Percentiles rank a stretch among this genome's conserved stretches.
These are phyloP conservation scores for Tillus elongatus DNA, from an alignment of 2,888 invertebrate genomes.

Conservation along the genomic window DNA sequence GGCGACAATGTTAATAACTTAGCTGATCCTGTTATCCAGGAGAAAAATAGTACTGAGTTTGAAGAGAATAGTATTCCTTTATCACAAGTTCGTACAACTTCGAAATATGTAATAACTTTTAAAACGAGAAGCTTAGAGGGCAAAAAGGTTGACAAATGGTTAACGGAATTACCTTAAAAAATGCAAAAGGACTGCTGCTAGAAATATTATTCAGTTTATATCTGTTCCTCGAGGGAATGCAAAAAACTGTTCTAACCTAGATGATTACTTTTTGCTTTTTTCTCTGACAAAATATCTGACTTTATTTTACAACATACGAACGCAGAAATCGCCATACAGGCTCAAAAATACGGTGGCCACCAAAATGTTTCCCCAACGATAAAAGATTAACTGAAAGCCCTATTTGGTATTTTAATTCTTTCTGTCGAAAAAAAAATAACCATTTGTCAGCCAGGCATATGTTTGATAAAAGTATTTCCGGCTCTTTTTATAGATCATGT, in stretches of 20 bases:
- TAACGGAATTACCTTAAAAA: slow-evolving; percentile 8
- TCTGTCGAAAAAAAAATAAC: slow-evolving; percentile 14
- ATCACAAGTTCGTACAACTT: slow-evolving; percentile 5
- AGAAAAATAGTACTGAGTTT: neutral
- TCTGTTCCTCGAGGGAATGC: slow-evolving; percentile 15
- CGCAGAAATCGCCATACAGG: slow-evolving; percentile 13
- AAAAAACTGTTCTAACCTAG: too few species aligned
- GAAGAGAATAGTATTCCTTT: slow-evolving; percentile 4
- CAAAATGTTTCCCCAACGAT: slow-evolving; percentile 11
- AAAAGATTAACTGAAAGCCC: slow-evolving; percentile 11
- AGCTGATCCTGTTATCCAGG: neutral
- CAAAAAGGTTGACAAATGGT: slow-evolving; percentile 18
- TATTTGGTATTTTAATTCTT: slow-evolving; percentile 13
- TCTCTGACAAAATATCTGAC: slow-evolving; percentile 13
- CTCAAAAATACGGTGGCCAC: slow-evolving; percentile 12
- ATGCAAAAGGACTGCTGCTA: slow-evolving; percentile 15
- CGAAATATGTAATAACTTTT: too few species aligned
- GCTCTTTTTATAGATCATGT: slow-evolving; percentile 13
- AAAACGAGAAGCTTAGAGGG: slow-evolving; percentile 11
- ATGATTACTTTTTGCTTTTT: slow-evolving; percentile 14
- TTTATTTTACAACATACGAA: slow-evolving; percentile 13
- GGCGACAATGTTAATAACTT: too few species aligned
- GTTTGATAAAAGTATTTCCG: slow-evolving; percentile 14
- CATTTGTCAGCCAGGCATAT: slow-evolving; percentile 12
- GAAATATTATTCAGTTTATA: slow-evolving; percentile 18